Base-by-base conservation (phyloP, 2,888 invertebrate species). In the Allophyes oxyacanthae region DNA sequence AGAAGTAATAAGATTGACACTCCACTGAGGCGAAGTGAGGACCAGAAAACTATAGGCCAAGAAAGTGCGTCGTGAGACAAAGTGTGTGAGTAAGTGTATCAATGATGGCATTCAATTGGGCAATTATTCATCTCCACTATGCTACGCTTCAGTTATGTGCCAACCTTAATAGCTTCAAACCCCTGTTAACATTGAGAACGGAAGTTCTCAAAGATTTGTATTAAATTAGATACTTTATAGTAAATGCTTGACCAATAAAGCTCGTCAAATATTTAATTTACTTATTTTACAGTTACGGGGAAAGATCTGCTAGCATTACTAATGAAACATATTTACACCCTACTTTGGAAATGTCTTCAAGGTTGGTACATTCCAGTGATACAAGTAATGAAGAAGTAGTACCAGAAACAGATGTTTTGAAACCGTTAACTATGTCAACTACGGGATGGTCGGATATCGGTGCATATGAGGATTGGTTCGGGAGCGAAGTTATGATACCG, bases 391-490 rank as follows among this genome's bases (percentile, higher is more conserved):
- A 83, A 50, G 81, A 83, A 43, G 51, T 70, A 6, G 71, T 66
- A 52, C 56, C 66, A 38, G 78, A 78, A 25, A 11, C 68, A 37
- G 77, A 83, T 33, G 62, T 60, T 38, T 52, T 78, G 32, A 77
- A 73, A 43, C 81, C 77, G 4, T 45, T 77, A 32, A 48, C 48
- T 2, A 32, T 55, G n/a, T 44, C 51, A 41, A 69, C 83, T 25
- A 65, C 65, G 14, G 78, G 71, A 58, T 83, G 85, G 43, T 81
- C 82, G 6, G 89, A 91, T 48, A 68, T 81, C 52, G 85, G 84
- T 28, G 76, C 82, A 20, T 86, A 79, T 49, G 93, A 93, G 64
- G 92, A 93, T 63, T 89, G 87, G 85, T 82, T 85, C 54, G 86
- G 85, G 0, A 87, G 75, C 64, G 92, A 93, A 76, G 77, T 90